Conservation (phyloP, 2,797 vertebrate genomes). For the Neoniphon sammara region DNA sequence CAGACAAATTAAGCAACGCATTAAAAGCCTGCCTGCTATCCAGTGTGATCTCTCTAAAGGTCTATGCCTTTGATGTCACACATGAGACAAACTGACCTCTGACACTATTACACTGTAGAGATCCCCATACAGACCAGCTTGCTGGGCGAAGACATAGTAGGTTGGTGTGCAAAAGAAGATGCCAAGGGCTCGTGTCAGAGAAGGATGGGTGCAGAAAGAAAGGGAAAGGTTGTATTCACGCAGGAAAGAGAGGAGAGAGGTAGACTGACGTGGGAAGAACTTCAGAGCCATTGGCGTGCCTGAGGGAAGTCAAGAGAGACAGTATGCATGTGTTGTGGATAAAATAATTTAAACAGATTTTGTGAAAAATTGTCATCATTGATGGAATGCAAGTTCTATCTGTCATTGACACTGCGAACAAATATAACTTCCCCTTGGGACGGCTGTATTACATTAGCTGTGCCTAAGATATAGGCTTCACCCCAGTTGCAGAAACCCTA, state of each 20-base stretch:
- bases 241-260: constrained; percentile 90
- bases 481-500: constrained; percentile 61
- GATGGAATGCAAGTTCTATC: constrained; percentile 22
- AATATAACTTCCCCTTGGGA: constrained; percentile 66
- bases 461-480: not conserved
- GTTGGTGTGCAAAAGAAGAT: constrained; percentile 92
- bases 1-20: not conserved
- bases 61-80: not conserved
- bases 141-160: constrained; percentile 94
- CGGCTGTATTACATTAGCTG: constrained; percentile 43
- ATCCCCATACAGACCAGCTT: constrained; percentile 91
- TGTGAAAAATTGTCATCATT: constrained; percentile 21
- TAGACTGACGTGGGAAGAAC: constrained; percentile 90
- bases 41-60: not conserved
- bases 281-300: constrained; percentile 96
- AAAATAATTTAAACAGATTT: constrained; percentile 10
- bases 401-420: constrained; percentile 59
- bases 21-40: not conserved
- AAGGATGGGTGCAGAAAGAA: constrained; percentile 90
- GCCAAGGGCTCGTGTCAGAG: constrained; percentile 89
- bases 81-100: constrained; percentile 81
- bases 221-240: constrained; percentile 96
- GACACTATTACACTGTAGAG: constrained; percentile 94
- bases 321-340: constrained; percentile 8
- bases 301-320: constrained; percentile 65